Percentiles rank a stretch among this genome's conserved stretches.
Conservation (phyloP, 2,888 invertebrate genomes). For the Noctua comes region DNA sequence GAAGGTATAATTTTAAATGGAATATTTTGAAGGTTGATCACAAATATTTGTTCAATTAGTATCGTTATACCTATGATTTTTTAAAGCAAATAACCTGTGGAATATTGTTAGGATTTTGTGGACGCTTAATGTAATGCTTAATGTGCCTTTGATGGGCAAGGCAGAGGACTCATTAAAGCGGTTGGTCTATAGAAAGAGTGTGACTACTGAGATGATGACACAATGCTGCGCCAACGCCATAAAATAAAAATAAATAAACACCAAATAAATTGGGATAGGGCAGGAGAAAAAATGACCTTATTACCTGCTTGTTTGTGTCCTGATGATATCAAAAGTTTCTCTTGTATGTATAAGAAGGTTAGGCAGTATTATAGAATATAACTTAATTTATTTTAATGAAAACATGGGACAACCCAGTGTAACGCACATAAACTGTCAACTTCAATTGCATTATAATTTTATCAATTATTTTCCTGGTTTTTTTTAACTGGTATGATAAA, state of each 20-base stretch:
- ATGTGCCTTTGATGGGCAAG: no score
- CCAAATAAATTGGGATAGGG: background rate
- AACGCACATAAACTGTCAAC: background rate
- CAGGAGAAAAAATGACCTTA: background rate
- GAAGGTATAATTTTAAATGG: no score
- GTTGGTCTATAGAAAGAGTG: no score
- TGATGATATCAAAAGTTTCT: background rate
- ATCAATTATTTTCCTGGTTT: background rate
- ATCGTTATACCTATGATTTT: no score
- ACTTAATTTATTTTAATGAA: background rate
- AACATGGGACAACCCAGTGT: background rate
- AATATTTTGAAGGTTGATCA: no score
- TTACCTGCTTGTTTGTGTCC: background rate
- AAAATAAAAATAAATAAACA: no score
- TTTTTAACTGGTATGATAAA: background rate
- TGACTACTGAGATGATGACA: background rate
- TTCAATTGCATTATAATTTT: background rate
- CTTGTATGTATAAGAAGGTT: no score
- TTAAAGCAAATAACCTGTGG: no score
- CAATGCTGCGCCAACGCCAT: background rate
- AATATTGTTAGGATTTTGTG: no score
- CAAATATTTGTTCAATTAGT: no score
- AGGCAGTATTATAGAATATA: background rate
- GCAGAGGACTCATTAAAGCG: no score
- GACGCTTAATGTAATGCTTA: no score